phyloP scores from a whole-genome alignment of 37 sponge, comb jelly and placozoan species.

The Geodia barretti region DNA sequence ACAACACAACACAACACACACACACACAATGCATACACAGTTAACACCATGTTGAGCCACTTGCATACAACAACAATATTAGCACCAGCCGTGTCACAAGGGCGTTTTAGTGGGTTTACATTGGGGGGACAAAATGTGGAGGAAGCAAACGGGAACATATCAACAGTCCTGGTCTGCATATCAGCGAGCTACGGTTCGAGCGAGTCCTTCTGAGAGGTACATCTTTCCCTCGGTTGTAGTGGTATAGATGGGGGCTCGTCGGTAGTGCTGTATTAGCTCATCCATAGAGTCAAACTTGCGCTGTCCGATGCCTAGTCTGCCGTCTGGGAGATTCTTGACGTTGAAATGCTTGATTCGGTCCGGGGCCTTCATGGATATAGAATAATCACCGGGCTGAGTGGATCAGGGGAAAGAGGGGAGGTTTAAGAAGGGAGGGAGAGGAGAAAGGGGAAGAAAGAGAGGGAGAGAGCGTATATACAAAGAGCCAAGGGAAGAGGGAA shows the following conservation, averaged over 20 bases:
- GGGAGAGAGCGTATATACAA: neutral
- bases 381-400: constrained; percentile 88
- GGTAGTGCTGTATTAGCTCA: constrained; percentile 89
- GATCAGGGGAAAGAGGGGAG: neutral
- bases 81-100: too few species aligned
- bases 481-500: neutral
- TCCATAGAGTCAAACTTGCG: constrained; percentile 89
- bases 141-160: neutral
- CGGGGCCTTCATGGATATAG: constrained; percentile 95
- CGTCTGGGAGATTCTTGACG: constrained; percentile 77
- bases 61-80: too few species aligned
- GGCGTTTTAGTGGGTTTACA: neutral
- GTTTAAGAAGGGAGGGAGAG: neutral
- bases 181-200: neutral
- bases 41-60: neutral
- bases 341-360: constrained; percentile 92
- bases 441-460: neutral
- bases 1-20: constrained; percentile 1
- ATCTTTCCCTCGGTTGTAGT: constrained; percentile 78
- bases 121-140: neutral
- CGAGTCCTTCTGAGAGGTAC: constrained; percentile 66
- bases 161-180: neutral
- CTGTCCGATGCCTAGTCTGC: constrained; percentile 85
- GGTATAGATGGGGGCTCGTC: constrained; percentile 88
- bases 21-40: constrained; percentile 25